phyloP scores from a whole-genome alignment of 2,797 vertebrate genomes.

The Menidia menidia region DNA sequence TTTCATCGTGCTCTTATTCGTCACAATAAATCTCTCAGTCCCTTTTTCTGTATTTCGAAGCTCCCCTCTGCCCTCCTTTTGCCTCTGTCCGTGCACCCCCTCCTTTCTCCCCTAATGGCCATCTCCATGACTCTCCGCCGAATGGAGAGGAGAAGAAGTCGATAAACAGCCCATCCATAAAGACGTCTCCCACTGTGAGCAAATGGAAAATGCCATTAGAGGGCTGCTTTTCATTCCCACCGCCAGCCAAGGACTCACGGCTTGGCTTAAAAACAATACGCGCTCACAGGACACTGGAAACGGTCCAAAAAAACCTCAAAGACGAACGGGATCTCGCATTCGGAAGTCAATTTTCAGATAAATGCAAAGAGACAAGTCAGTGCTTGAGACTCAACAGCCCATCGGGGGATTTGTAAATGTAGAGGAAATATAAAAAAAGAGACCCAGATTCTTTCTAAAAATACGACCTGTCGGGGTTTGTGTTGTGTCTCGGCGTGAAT shows the following conservation, averaged over 20 bases:
- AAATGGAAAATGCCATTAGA: slow-evolving; percentile 64
- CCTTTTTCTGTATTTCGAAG: neutral
- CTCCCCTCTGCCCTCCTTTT: neutral
- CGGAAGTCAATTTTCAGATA: slow-evolving; percentile 22
- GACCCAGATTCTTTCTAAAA: slow-evolving; percentile 43
- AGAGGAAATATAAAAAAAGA: slow-evolving; percentile 45
- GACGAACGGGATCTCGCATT: slow-evolving; percentile 11
- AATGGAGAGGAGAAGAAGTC: slow-evolving; percentile 49
- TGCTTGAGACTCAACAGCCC: slow-evolving; percentile 16
- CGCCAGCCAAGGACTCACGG: slow-evolving; percentile 18
- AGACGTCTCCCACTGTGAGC: slow-evolving; percentile 50
- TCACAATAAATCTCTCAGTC: neutral
- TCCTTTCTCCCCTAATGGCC: neutral
- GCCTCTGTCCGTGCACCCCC: neutral
- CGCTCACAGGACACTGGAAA: neutral
- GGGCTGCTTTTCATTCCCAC: slow-evolving; percentile 39
- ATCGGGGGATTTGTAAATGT: slow-evolving; percentile 35
- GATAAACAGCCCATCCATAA: slow-evolving; percentile 52
- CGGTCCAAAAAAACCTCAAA: slow-evolving; percentile 10
- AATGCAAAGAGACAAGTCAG: slow-evolving; percentile 18
- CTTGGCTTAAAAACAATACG: slow-evolving; percentile 19
- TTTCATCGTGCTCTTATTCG: too few relatives aligned
- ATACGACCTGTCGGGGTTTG: slow-evolving; percentile 41
- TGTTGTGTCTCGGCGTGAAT: slow-evolving; percentile 2
- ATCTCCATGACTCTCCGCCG: slow-evolving; percentile 35